Conservation (phyloP, 2,797 vertebrate species). For the Enteromius trimaculatus region DNA sequence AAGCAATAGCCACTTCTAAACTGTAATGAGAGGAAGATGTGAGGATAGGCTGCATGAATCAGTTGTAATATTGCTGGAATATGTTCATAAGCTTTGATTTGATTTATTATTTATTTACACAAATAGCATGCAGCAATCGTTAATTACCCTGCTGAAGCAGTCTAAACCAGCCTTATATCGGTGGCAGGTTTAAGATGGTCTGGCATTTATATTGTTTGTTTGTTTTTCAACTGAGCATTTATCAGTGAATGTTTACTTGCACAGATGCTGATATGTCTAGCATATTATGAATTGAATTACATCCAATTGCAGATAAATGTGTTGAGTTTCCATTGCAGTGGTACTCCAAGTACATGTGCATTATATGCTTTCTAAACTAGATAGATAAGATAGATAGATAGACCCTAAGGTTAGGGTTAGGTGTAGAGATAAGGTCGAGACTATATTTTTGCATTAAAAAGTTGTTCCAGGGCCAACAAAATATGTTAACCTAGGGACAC, state of each 20-base stretch:
- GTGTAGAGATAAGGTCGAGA: too few relatives aligned
- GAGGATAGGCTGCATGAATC: not conserved
- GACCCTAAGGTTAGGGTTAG: too few relatives aligned
- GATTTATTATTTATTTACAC: not conserved
- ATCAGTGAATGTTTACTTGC: not conserved
- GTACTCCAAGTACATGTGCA: not conserved
- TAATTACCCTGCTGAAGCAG: not conserved
- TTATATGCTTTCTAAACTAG: not conserved
- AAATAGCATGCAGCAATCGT: not conserved
- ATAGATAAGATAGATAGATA: not conserved
- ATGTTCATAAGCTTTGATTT: not conserved
- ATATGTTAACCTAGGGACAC: too few relatives aligned
- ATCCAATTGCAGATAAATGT: not conserved
- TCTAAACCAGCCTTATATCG: not conserved
- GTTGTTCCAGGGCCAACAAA: too few relatives aligned
- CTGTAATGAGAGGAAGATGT: not conserved
- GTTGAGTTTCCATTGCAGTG: not conserved
- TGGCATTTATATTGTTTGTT: not conserved
- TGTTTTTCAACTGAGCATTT: not conserved
- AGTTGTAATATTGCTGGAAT: not conserved
- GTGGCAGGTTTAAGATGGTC: not conserved
- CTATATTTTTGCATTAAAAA: too few relatives aligned
- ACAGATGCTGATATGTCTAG: not conserved
- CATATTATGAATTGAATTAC: not conserved
- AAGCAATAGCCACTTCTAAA: slow-evolving; percentile 7